Evolutionary conservation across 2,888 invertebrate genomes (phyloP).

Genomic region (Eupithecia subfuscata): DNA sequence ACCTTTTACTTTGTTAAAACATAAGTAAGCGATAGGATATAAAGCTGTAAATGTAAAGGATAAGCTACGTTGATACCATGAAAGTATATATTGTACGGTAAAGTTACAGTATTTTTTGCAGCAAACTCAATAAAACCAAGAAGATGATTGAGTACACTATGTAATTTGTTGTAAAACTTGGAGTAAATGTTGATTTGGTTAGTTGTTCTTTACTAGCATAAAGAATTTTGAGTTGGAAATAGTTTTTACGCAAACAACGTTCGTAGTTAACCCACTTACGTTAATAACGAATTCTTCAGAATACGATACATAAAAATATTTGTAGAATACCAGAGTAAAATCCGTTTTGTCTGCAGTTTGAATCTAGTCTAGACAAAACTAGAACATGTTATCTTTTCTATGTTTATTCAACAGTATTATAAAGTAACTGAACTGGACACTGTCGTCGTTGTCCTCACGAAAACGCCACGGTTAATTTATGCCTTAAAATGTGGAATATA

Average conservation of each 20-base stretch:
- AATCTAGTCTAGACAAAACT: neutral
- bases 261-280: neutral
- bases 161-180: too few relatives aligned
- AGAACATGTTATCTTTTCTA: neutral
- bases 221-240: too few relatives aligned
- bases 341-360: neutral
- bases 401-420: slow-evolving; percentile 10
- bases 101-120: neutral
- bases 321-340: neutral
- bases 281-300: neutral
- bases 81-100: too few relatives aligned
- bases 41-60: neutral
- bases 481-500: neutral
- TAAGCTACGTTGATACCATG: neutral
- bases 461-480: neutral
- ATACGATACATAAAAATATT: neutral
- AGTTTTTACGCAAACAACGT: neutral
- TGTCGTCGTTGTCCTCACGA: neutral
- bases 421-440: neutral
- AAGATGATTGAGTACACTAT: too few relatives aligned
- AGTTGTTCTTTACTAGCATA: too few relatives aligned
- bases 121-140: neutral
- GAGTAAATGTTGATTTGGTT: too few relatives aligned
- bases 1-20: neutral
- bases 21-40: neutral